Base-by-base conservation (phyloP, 1,140 invertebrate genomes). In the Thalassaphorura encarpata region DNA sequence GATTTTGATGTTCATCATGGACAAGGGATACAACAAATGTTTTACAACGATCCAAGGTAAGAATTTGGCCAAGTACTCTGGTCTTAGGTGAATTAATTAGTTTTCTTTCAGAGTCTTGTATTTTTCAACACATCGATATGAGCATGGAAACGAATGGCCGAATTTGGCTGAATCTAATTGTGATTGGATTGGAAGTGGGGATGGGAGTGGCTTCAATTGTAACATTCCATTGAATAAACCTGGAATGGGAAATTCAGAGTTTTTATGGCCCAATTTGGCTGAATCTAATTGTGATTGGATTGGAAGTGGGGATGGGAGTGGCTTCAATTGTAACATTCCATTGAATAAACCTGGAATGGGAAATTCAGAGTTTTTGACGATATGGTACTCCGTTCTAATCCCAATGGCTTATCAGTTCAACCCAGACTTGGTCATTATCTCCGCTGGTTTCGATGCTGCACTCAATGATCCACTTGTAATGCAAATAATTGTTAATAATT, bases 1-100 rank as follows among this genome's bases (percentile, higher is more conserved):
- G 96, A 99, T 73, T 97, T 89, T 83, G 96, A 99, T 74, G 85
- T 96, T 13, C 92, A 97, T 73, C 92, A 94, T 71, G 92, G 92
- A 0, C 90, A 96, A 75, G 94, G 85, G 0, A 96, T 89, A 0
- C 96, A 99, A 68, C 82, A 88, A 67, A 84, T 86, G 77, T 97
- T 98, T 73, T 97, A 97, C 69, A 77, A 92, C 58, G 87, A 95
- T 75, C 79, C 87, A 45, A 79, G 87, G 87, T 89, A 75, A 68
- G 62, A 63, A 33, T 41, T 19, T n/a, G n/a, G n/a, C n/a, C n/a
- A n/a, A n/a, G n/a, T n/a, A n/a, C n/a, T n/a, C n/a, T n/a, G n/a
- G n/a, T n/a, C n/a, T n/a, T n/a, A n/a, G 54, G 42, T 45, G 42
- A 49, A 52, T 29, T 43, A 48, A 31, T 18, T 43, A 27, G 2